Evolutionary conservation across 2,113 vertebrate genomes (phyloP).

Genomic region (Deroptyus accipitrinus): DNA sequence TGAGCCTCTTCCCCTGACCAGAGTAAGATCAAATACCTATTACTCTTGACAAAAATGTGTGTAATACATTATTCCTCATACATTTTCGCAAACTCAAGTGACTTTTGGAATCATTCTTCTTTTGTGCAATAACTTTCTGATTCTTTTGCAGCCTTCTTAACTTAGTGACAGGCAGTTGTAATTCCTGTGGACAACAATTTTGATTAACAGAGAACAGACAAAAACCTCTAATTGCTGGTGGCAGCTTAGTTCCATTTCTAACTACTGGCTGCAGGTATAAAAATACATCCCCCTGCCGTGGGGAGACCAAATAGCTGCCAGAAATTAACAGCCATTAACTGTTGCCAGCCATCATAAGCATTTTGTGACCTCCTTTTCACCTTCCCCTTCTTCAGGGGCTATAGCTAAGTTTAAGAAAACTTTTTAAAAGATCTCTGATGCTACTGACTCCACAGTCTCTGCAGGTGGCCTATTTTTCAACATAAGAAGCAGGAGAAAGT

Average conservation of each 20-base stretch:
- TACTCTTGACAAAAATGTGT: neutral
- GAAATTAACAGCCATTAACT: neutral
- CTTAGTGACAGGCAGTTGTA: neutral
- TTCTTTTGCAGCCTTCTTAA: neutral
- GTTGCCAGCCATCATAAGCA: neutral
- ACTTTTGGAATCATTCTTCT: neutral
- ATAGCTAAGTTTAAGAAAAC: neutral
- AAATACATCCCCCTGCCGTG: neutral
- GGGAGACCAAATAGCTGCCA: neutral
- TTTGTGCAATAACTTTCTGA: neutral
- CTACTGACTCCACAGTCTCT: neutral
- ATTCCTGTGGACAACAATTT: neutral
- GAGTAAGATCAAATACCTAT: neutral
- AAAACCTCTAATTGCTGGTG: neutral
- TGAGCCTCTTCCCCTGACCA: neutral
- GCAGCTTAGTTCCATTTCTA: neutral
- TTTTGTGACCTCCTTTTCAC: neutral
- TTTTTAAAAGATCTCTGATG: neutral
- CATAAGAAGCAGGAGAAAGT: neutral
- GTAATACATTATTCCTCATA: neutral
- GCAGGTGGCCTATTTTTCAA: neutral
- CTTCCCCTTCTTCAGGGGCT: neutral
- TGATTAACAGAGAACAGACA: neutral
- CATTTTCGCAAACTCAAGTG: neutral
- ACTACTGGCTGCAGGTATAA: neutral